A percentile compares a stretch with the other conserved stretches of the same genome.
Evolutionary conservation across 30 jellyfish, hydroid and myxozoan species (phyloP).

Genomic region (Aurelia aurita): DNA sequence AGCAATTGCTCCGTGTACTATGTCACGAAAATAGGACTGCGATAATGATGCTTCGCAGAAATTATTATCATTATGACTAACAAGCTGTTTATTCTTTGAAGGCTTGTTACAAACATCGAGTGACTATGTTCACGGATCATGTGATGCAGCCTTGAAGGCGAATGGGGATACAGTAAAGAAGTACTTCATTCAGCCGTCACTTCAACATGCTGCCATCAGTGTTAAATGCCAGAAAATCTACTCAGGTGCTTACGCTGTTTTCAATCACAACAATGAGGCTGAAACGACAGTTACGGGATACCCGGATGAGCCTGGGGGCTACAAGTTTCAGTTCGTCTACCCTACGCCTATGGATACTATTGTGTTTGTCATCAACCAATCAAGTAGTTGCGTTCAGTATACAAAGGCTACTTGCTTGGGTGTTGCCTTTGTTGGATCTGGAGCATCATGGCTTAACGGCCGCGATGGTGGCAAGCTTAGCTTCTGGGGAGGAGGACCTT

Average conservation of each 20-base stretch:
- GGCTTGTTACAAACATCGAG: conserved; percentile 2
- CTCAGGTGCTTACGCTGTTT: background rate
- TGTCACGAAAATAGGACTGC: too few species aligned
- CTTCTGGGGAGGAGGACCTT: conserved; percentile 15
- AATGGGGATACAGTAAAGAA: background rate
- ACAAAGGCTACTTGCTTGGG: background rate
- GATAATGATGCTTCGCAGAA: too few species aligned
- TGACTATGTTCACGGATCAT: background rate
- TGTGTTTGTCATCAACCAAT: background rate
- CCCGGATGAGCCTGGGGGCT: background rate
- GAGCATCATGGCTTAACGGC: background rate
- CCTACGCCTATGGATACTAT: background rate
- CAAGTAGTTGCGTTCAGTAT: background rate
- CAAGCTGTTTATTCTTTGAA: background rate
- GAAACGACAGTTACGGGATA: background rate
- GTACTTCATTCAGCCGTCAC: conserved; percentile 7
- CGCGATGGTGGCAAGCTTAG: conserved; percentile 1
- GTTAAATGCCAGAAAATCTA: background rate
- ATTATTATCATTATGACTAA: background rate
- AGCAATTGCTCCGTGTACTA: too few species aligned
- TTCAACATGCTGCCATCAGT: background rate
- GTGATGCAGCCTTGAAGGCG: background rate
- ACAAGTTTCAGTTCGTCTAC: background rate
- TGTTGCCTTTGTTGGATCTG: background rate
- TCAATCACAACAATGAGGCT: conserved; percentile 6